Evolutionary conservation across 2,888 invertebrate genomes (phyloP).

Genomic region (Chrysolina oricalcia): DNA sequence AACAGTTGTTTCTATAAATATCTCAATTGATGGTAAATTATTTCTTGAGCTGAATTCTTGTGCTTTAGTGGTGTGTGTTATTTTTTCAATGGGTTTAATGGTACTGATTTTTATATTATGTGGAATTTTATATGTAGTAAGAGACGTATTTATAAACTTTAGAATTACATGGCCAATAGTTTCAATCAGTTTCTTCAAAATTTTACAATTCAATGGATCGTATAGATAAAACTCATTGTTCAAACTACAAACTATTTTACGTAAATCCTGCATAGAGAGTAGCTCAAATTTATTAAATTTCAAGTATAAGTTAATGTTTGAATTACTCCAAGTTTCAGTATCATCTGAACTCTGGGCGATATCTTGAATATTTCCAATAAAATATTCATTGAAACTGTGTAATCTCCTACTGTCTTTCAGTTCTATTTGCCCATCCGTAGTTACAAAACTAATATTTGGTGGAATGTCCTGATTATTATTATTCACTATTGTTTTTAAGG

Average conservation of each 20-base stretch:
- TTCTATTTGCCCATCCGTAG: constrained; percentile 23
- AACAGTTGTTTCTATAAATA: constrained; percentile 27
- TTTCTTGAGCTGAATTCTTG: not conserved
- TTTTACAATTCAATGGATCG: constrained; percentile 8
- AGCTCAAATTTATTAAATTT: constrained; percentile 21
- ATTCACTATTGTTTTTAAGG: constrained; percentile 32
- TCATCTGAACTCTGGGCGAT: constrained; percentile 16
- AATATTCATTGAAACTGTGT: constrained; percentile 25
- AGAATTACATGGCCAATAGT: constrained; percentile 29
- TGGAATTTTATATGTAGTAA: constrained; percentile 27
- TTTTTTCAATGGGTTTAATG: constrained; percentile 24
- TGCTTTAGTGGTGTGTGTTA: constrained; percentile 25
- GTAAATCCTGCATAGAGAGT: constrained; percentile 8
- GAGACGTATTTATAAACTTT: constrained; percentile 32
- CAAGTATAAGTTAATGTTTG: constrained; percentile 31
- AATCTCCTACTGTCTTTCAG: constrained; percentile 27
- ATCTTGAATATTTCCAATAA: constrained; percentile 27
- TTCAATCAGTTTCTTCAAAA: constrained; percentile 33
- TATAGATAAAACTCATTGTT: constrained; percentile 32
- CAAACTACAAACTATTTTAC: constrained; percentile 19
- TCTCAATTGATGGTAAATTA: constrained; percentile 28
- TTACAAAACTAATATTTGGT: constrained; percentile 32
- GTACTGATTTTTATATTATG: constrained; percentile 25
- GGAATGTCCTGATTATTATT: constrained; percentile 16
- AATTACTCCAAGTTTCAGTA: constrained; percentile 31